Conservation (phyloP, 2,113 vertebrate species). For the Cettia cetti region DNA sequence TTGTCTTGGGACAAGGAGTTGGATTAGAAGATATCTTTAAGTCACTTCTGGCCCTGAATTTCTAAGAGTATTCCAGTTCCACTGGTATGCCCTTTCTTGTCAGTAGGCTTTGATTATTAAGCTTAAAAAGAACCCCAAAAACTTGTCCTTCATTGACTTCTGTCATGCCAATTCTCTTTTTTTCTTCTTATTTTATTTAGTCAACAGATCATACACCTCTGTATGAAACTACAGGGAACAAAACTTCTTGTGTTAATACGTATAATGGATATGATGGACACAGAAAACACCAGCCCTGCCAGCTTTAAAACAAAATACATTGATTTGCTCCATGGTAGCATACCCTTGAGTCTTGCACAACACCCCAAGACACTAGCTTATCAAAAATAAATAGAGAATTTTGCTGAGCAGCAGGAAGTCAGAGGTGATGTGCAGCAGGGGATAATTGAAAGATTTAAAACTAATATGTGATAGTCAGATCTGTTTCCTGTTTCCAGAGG, state of each 20-base stretch:
- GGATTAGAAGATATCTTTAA: background rate
- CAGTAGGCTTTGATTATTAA: background rate
- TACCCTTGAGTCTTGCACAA: background rate
- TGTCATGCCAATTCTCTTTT: background rate
- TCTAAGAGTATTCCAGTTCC: background rate
- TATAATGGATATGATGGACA: background rate
- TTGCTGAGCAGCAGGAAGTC: background rate
- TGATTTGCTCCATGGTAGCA: background rate
- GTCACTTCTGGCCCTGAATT: background rate
- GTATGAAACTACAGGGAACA: background rate
- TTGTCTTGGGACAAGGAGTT: slow-evolving; percentile 1
- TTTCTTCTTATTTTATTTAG: background rate
- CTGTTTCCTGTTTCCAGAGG: slow-evolving; percentile 42
- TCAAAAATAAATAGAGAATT: background rate
- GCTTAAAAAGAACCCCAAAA: background rate
- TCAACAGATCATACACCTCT: background rate
- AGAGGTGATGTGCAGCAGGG: background rate
- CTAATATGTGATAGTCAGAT: background rate
- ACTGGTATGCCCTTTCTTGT: background rate
- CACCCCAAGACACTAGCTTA: background rate
- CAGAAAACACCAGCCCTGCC: background rate
- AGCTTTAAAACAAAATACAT: background rate
- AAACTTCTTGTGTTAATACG: background rate
- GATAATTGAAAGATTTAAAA: slow-evolving; percentile 18
- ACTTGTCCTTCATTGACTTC: background rate